Conservation (phyloP, 2,797 vertebrate genomes). For the Brachyrhaphis roseni region DNA sequence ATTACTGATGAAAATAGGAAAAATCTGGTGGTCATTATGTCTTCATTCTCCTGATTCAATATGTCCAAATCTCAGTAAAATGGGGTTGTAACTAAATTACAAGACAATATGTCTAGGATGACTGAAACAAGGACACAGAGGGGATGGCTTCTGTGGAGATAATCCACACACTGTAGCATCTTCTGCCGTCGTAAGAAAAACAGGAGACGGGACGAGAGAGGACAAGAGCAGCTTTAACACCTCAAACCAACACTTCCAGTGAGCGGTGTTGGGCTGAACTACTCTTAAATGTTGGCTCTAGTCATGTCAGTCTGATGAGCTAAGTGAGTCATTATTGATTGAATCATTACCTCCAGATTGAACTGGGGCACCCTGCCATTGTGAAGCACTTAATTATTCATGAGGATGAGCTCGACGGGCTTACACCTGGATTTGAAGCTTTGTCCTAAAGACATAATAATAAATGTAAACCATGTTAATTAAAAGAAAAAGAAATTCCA, state of each 20-base stretch:
- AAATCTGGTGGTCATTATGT: not conserved
- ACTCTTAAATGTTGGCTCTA: slow-evolving; percentile 56
- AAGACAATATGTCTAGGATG: not conserved
- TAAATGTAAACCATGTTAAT: not conserved
- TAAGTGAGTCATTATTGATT: slow-evolving; percentile 74
- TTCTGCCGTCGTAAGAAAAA: not conserved
- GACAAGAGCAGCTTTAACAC: slow-evolving; percentile 2
- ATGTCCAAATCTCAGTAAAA: not conserved
- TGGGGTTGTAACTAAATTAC: not conserved
- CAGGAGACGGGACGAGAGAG: not conserved
- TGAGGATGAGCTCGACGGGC: slow-evolving; percentile 62
- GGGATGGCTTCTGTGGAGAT: not conserved
- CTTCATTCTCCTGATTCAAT: not conserved
- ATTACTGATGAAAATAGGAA: not conserved
- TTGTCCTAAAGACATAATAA: not conserved
- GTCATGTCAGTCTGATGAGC: slow-evolving; percentile 63
- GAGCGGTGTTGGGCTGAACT: slow-evolving; percentile 44
- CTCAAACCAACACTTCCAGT: slow-evolving; percentile 5
- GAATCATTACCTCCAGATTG: slow-evolving; percentile 73
- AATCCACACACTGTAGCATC: not conserved
- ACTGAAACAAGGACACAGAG: not conserved
- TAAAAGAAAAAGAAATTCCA: not conserved
- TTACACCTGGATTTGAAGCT: slow-evolving; percentile 67
- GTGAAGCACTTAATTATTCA: slow-evolving; percentile 48
- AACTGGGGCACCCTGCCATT: slow-evolving; percentile 67